Evolutionary conservation across 2,113 vertebrate species (phyloP), one percentile per base, ranked within the genome.

Genomic region (Burhinus bistriatus): DNA sequence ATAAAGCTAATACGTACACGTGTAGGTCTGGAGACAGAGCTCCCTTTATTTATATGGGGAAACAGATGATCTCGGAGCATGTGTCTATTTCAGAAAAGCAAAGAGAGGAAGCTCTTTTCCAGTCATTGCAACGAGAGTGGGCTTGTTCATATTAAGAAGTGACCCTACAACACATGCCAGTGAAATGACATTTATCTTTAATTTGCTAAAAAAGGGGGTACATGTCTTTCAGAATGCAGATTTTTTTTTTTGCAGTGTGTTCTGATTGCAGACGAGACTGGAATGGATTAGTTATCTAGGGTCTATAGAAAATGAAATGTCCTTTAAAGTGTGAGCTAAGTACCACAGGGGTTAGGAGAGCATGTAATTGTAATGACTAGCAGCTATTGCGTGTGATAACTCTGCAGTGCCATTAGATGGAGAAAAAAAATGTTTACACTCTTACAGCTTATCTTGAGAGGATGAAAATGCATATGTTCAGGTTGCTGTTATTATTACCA

Each of bases 271-370:
- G 38, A 55, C 29, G 30, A 83, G 55, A 47, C 55, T 55, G 21
- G 47, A 71, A 55, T 40, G 36, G 42, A 52, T 82, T 90, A 34
- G 30, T 81, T 95, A 79, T 76, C 65, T 89, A 54, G 34, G 20
- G 61, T 65, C 18, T 71, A 36, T 27, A 44, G 90, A 87, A 94
- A 79, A 95, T 66, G 23, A 83, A 81, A 64, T 49, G 57, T 75
- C n/a, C 65, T 89, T 93, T 87, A 78, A 89, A 93, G 57, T 62
- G 59, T 93, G 58, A 76, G 30, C 62, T 87, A 95, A 81, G 83
- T 64, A 87, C 64, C 65, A 51, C 12, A 44, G n/a, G 83, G 68
- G 25, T 80, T 79, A 38, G 34, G 20, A 86, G 65, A 72, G 44
- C 38, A 68, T 52, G 16, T 81, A 92, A 64, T 72, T 65, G 69